These are phyloP conservation scores for Luperina nickerlii DNA, from an alignment of 2,888 invertebrate species.

Conservation along the genomic window DNA sequence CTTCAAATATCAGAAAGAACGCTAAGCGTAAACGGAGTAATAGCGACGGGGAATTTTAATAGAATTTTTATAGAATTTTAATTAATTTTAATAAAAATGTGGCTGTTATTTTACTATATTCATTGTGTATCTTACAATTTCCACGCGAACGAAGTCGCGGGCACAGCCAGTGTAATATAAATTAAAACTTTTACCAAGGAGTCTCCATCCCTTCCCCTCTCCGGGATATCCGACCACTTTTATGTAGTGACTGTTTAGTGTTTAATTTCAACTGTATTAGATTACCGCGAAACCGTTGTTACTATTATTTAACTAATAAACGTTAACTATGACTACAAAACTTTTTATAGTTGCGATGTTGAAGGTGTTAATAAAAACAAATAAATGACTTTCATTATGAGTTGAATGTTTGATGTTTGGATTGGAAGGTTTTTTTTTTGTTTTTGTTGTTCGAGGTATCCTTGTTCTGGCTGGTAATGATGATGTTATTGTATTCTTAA, in stretches of 20 bases:
- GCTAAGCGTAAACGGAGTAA: neutral
- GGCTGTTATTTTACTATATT: neutral
- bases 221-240: slow-evolving; percentile 66
- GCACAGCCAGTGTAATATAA: neutral
- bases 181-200: neutral
- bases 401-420: slow-evolving; percentile 42
- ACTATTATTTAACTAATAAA: slow-evolving; percentile 71
- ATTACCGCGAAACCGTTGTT: slow-evolving; percentile 64
- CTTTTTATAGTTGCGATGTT: slow-evolving; percentile 44
- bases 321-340: slow-evolving; percentile 64
- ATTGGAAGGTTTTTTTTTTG: slow-evolving; percentile 42
- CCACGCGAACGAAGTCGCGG: neutral
- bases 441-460: slow-evolving; percentile 28
- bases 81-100: neutral
- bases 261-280: slow-evolving; percentile 74
- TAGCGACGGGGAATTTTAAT: neutral
- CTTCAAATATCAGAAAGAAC: too few species aligned
- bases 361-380: slow-evolving; percentile 54
- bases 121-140: neutral
- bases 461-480: slow-evolving; percentile 25
- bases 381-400: slow-evolving; percentile 44
- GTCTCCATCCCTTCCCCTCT: slow-evolving; percentile 47
- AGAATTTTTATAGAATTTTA: too few species aligned
- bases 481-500: neutral
- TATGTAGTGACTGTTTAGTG: slow-evolving; percentile 71